Conservation (phyloP, 2,113 vertebrate species). For the Corvus hawaiiensis region DNA sequence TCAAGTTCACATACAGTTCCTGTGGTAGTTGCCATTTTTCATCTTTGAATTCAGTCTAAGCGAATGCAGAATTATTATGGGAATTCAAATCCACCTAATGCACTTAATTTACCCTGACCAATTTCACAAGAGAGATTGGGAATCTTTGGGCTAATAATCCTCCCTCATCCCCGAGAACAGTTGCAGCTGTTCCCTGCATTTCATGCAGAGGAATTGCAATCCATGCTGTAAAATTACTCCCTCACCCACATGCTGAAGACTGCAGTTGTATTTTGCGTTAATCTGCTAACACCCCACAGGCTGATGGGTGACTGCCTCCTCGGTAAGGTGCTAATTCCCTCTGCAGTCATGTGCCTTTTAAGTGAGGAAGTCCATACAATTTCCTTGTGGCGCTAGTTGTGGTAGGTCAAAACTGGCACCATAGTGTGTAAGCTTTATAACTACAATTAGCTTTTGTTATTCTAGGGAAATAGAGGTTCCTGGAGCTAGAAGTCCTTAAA, state of each 20-base stretch:
- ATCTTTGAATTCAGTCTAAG: not conserved
- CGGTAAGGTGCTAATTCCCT: not conserved
- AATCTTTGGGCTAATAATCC: not conserved
- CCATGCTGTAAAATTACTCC: not conserved
- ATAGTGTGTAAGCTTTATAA: not conserved
- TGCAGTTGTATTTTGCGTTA: not conserved
- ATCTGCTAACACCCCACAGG: not conserved
- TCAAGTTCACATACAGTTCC: not conserved
- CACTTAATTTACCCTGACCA: not conserved
- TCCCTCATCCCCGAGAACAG: not conserved
- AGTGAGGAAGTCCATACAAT: not conserved
- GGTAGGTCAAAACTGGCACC: not conserved
- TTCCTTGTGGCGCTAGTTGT: not conserved
- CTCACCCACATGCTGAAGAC: not conserved
- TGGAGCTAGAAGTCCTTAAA: not conserved
- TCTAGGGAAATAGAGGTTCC: not conserved
- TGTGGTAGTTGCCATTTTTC: not conserved
- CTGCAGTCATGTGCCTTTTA: not conserved
- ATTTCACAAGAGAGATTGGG: not conserved
- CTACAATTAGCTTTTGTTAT: not conserved
- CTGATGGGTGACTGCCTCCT: not conserved
- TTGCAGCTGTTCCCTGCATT: constrained; percentile 29
- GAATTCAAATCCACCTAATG: not conserved
- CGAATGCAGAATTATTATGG: not conserved
- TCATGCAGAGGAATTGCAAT: not conserved